Evolutionary conservation across 2,113 vertebrate species (phyloP), one percentile per base, ranked within the genome.

Genomic region (Ondatra zibethicus): DNA sequence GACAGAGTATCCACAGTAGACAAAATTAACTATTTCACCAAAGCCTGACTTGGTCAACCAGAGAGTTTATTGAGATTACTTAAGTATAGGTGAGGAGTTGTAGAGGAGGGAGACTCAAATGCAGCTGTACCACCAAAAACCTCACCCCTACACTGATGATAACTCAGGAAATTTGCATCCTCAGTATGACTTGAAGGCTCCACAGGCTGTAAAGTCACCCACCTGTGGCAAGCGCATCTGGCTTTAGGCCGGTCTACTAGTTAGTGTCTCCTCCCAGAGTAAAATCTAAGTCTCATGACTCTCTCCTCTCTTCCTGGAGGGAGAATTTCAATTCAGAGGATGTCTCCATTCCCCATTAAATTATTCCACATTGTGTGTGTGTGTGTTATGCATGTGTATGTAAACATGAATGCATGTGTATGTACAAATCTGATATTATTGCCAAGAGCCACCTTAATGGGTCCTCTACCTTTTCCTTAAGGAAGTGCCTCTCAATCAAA

Each of bases 301-400:
- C 11, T 14, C 2, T 61, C 52, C 0, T 39, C 27, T 5, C 2
- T 58, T 39, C 3, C 36, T 27, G 12, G 11, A 58, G 11, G 5
- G 52, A 58, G 36, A 27, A 23, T 82, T 82, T 39, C 14, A 61
- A 42, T 39, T 39, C 23, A 45, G 39, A 14, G 58, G 5, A 58
- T 58, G 58, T 58, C 58, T 58, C 58, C 58, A 58, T 58, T 58
- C 58, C 58, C 58, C 58, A 58, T 58, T 58, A 21, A 21, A 58
- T 58, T 58, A 19, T 58, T 58, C 55, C 17, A 58, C 55, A 19
- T 58, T 3, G 10, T 76, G 39, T 39, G 16, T 73, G 19, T 76
- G 10, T 45, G 12, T 77, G 27, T 77, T 76, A 14, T 52, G 39
- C 8, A 8, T 70, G 33, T 70, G 68, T 17, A 3, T 45, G 23